Evolutionary conservation across 2,797 vertebrate genomes (phyloP).

Genomic region (Synanceia verrucosa): DNA sequence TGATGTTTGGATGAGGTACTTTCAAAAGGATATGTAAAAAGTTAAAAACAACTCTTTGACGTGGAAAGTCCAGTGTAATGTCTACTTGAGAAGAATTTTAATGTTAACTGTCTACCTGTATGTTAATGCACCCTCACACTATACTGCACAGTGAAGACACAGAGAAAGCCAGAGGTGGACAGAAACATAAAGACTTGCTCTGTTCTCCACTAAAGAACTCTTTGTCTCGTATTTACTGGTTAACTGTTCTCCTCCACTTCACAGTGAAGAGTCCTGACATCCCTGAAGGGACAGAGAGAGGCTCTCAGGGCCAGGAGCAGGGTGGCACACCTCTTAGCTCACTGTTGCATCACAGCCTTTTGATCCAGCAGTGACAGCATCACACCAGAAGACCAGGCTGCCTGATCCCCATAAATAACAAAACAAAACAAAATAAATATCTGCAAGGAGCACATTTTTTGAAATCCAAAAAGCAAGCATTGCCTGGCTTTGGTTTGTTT

Average conservation of each 20-base stretch:
- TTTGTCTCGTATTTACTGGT: conserved; percentile 6
- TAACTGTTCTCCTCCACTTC: conserved; percentile 9
- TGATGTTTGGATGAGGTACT: not conserved
- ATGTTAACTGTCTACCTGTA: not conserved
- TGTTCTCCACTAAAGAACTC: too few relatives aligned
- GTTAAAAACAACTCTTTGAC: too few relatives aligned
- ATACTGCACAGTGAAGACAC: not conserved
- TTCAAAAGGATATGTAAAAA: not conserved
- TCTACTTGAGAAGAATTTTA: not conserved
- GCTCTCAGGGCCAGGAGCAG: not conserved
- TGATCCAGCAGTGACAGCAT: conserved; percentile 21
- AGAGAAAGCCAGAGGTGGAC: not conserved
- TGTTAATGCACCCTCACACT: not conserved
- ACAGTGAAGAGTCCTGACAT: not conserved
- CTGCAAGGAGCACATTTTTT: not conserved
- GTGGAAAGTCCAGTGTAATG: too few relatives aligned
- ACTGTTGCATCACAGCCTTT: conserved; percentile 47
- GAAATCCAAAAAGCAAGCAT: not conserved
- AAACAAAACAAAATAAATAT: not conserved
- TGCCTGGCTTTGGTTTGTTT: not conserved
- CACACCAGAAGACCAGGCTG: not conserved
- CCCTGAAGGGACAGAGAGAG: not conserved
- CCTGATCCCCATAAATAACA: not conserved
- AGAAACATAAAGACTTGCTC: not conserved
- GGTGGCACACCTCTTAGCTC: conserved; percentile 6